These are phyloP conservation scores for Panthera tigris DNA, from an alignment of 2,113 vertebrate species.

Conservation along the genomic window DNA sequence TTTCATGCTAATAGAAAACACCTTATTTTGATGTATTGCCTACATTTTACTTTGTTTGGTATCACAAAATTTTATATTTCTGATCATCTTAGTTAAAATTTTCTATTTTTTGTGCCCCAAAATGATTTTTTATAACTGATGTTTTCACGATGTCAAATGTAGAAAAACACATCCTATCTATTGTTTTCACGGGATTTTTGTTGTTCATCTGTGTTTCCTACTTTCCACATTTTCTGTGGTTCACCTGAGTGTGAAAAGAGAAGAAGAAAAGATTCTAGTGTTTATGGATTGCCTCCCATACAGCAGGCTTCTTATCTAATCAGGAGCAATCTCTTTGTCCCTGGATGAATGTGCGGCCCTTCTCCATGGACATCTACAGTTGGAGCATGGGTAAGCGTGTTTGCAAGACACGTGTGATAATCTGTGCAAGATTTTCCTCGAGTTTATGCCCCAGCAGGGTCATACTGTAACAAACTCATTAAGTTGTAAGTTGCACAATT, in stretches of 20 bases:
- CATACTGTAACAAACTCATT: not conserved
- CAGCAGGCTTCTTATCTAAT: not conserved
- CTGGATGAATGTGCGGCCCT: not conserved
- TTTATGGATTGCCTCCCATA: not conserved
- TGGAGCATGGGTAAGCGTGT: not conserved
- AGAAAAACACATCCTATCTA: not conserved
- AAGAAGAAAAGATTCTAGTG: not conserved
- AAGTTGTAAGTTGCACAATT: not conserved
- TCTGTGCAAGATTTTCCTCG: not conserved
- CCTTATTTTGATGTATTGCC: not conserved
- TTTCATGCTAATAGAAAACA: not conserved
- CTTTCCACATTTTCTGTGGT: not conserved
- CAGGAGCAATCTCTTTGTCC: not conserved
- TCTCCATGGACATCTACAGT: not conserved
- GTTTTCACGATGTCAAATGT: not conserved
- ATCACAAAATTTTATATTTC: not conserved
- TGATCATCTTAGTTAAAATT: not conserved
- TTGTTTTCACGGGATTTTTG: not conserved
- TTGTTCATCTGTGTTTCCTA: not conserved
- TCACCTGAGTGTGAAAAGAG: not conserved
- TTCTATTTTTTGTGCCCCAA: not conserved
- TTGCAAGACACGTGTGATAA: not conserved
- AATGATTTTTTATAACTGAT: not conserved
- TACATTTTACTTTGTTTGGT: not conserved
- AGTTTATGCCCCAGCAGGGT: not conserved